These are phyloP conservation scores for Melanotaenia pygmaea DNA, from an alignment of 2,797 vertebrate species.

Conservation along the genomic window DNA sequence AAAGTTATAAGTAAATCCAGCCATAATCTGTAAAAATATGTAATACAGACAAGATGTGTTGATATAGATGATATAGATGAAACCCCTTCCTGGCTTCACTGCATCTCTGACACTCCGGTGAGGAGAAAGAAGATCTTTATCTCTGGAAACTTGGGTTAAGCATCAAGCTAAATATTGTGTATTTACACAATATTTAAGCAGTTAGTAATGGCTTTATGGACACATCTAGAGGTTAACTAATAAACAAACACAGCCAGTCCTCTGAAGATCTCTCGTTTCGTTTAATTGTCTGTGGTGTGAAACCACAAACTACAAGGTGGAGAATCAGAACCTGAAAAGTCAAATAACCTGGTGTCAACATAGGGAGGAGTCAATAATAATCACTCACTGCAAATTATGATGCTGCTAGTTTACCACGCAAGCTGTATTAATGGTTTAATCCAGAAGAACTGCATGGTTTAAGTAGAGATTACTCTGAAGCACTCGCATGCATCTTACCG, in stretches of 20 bases:
- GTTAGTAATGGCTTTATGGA: background rate
- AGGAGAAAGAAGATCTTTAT: background rate
- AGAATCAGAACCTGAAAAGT: background rate
- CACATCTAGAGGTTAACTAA: background rate
- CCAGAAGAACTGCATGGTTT: background rate
- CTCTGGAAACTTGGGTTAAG: background rate
- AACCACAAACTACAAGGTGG: background rate
- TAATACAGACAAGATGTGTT: background rate
- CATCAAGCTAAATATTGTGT: background rate
- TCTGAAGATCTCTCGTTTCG: background rate
- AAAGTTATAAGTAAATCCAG: background rate
- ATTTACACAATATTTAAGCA: no score
- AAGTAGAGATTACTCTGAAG: background rate
- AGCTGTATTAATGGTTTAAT: background rate
- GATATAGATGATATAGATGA: background rate
- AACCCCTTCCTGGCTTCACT: background rate
- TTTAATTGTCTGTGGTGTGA: background rate
- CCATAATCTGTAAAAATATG: background rate
- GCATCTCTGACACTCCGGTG: background rate
- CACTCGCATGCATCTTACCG: constrained; percentile 85
- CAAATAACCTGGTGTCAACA: background rate
- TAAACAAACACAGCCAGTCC: background rate
- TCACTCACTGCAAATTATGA: background rate
- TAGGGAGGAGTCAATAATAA: background rate
- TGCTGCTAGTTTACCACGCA: background rate